Evolutionary conservation across 2,888 invertebrate species (phyloP), one percentile per base, ranked within the genome.

Genomic region (Campoletis raptor): DNA sequence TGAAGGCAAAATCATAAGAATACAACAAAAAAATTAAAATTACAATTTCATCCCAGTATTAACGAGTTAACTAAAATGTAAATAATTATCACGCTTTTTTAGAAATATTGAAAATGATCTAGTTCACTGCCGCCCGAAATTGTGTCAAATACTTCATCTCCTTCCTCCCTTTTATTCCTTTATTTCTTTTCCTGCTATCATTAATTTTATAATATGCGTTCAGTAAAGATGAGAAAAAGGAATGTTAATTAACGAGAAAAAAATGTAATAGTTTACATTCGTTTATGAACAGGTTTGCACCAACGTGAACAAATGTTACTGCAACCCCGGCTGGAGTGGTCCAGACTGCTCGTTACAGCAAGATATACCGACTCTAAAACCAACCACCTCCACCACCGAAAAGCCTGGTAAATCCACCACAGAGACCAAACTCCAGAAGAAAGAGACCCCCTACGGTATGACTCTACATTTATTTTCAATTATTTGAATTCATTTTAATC

Each of bases 371-470:
- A 96, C 96, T 76, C 94, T 95, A 15, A 91, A 91, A 74, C 95
- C 95, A 88, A 94, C 95, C 88, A 95, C 96, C 85, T 94, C 95
- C 87, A 96, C 96, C 86, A 96, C 96, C 54, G 96, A 96, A 83
- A 95, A 95, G 90, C 95, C 96, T 81, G 96, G 96, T 92, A 90
- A 91, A 92, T 91, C 90, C 88, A 89, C 89, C 89, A 88, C 89
- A 81, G 85, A 89, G 81, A 95, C 95, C 91, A 96, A 96, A 94
- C 97, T 97, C 97, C 97, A 97, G 94, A 97, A 97, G 95, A 98
- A 97, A 96, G 98, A 97, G 96, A 98, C 98, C 95, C 97, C 97
- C 96, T 98, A 98, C 97, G 98, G 98, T 98, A 97, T 96, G 97
- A 61, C 61, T 61, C 30, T 12, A 9, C 5, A 57, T 30, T 30